Evolutionary conservation across 2,888 invertebrate species (phyloP), one percentile per base, ranked within the genome.

Genomic region (Pterostichus niger): DNA sequence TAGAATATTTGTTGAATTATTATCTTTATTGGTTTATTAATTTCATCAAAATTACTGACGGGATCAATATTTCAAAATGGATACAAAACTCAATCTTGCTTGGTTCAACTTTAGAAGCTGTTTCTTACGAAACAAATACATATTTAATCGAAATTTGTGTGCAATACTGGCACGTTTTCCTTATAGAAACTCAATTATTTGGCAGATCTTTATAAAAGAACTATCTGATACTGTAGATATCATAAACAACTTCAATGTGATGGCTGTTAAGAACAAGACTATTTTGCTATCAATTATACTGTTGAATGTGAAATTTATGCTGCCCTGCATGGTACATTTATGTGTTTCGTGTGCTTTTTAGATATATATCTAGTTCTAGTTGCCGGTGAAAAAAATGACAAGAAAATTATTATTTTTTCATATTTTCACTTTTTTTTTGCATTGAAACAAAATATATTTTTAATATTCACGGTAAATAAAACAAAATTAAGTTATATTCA

Each of bases 191-290:
- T 71, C 17, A 46, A n/a, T 40, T 35, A 73, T 44, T 73, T 75
- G 46, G 31, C 33, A 75, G 46, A 75, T 52, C 75, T 77, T 56
- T 77, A 52, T 52, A 35, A 31, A 44, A 33, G 76, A 77, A 54
- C 40, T 31, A n/a, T 77, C 56, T 56, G 33, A 33, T 75, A 31
- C 24, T 75, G 52, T 75, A 77, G 40, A 54, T 54, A 10, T 40
- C 11, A 71, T 71, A 77, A 54, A 54, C 35, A 54, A 77, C 52
- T 56, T 77, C 56, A 77, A 61, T 78, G 61, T 56, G 78, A 78
- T 78, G 78, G 78, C 78, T 78, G 78, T 78, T 61, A 56, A 78
- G 56, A 76, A 78, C 78, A 78, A 78, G 61, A 78, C 78, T 78
- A 78, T 78, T 78, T 78, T 78, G 61, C 78, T 78, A 77, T 77